phyloP scores from a whole-genome alignment of 2,797 vertebrate species.

The Chelonia mydas region DNA sequence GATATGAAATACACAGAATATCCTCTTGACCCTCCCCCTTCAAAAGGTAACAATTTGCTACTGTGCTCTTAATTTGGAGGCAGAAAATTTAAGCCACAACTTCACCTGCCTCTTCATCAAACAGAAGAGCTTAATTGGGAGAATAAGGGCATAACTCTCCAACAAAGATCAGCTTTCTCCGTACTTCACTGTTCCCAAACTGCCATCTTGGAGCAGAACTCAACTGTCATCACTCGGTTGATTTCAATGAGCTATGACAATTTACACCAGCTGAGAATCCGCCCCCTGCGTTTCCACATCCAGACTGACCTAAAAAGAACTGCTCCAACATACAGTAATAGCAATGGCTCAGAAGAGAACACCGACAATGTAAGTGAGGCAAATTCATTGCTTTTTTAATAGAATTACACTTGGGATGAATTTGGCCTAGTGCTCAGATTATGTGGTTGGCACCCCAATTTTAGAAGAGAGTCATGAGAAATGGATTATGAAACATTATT shows the following conservation, averaged over 20 bases:
- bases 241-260: not conserved
- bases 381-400: not conserved
- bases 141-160: conserved; percentile 7
- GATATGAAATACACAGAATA: not conserved
- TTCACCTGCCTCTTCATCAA: not conserved
- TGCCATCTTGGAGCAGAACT: conserved; percentile 10
- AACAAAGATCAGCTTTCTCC: not conserved
- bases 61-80: not conserved
- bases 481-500: conserved; percentile 12
- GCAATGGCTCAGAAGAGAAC: not conserved
- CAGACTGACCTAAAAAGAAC: not conserved
- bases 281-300: not conserved
- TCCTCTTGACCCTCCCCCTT: not conserved
- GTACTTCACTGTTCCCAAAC: not conserved
- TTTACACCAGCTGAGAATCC: not conserved
- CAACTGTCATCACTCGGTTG: not conserved
- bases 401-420: not conserved
- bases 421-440: not conserved
- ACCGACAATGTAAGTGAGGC: not conserved
- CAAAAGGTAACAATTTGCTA: not conserved
- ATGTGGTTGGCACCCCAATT: conserved; percentile 1
- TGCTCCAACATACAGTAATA: not conserved
- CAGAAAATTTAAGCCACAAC: conserved; percentile 20
- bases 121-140: conserved; percentile 27
- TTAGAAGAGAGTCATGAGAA: not conserved